Conservation (phyloP, 2,113 vertebrate species). For the Ursus arctos region DNA sequence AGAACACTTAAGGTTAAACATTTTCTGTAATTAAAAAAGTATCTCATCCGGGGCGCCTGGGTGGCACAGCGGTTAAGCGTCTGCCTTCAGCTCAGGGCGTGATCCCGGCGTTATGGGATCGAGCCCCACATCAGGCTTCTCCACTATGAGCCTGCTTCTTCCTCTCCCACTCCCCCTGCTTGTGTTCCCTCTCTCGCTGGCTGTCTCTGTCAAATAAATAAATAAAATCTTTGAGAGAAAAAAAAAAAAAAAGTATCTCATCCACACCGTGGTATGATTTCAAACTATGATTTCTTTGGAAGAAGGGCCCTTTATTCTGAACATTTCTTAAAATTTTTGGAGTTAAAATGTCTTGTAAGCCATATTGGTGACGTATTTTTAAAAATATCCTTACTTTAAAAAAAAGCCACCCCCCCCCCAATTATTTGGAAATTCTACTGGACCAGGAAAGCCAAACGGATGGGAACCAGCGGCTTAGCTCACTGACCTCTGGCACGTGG, state of each 20-base stretch:
- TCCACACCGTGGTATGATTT: not conserved
- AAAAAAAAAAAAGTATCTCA: not conserved
- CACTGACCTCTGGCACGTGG: not conserved
- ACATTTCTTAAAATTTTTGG: not conserved
- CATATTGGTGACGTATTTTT: not conserved
- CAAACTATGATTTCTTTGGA: not conserved
- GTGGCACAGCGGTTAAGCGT: too few species aligned
- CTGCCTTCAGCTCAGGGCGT: too few species aligned
- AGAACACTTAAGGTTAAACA: not conserved
- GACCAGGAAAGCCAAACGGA: not conserved
- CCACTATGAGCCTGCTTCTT: too few species aligned
- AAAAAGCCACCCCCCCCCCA: not conserved
- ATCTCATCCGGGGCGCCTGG: too few species aligned
- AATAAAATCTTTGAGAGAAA: too few species aligned
- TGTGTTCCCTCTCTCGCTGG: too few species aligned
- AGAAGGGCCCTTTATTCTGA: not conserved
- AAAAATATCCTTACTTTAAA: not conserved
- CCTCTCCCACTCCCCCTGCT: too few species aligned
- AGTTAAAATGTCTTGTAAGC: not conserved
- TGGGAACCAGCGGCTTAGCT: not conserved
- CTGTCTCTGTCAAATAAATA: too few species aligned
- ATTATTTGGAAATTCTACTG: slow-evolving; percentile 25
- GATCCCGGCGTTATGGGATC: too few species aligned
- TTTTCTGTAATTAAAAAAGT: not conserved
- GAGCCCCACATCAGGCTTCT: too few species aligned